Evolutionary conservation across 1,140 invertebrate genomes (phyloP).

Genomic region (Ostrea edulis): DNA sequence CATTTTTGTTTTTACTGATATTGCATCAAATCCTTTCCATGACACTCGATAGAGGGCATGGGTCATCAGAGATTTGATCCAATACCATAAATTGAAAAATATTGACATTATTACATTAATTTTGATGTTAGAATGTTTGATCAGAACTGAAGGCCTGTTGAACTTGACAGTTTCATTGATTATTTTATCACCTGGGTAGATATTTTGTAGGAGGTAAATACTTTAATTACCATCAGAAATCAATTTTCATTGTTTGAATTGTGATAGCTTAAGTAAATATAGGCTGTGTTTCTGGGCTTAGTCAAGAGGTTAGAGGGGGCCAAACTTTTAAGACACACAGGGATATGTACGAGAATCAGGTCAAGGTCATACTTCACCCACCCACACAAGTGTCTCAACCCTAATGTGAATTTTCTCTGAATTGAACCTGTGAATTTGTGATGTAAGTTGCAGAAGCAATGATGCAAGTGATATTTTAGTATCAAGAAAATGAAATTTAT

Average conservation of each 20-base stretch:
- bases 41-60: neutral
- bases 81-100: neutral
- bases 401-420: neutral
- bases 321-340: neutral
- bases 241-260: conserved; percentile 25
- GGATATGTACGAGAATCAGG: neutral
- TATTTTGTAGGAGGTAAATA: conserved; percentile 10
- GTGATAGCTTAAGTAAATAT: neutral
- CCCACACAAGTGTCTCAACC: neutral
- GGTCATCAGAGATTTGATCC: neutral
- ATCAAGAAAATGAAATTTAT: too few species aligned
- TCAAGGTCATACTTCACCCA: neutral
- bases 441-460: too few species aligned
- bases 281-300: neutral
- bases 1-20: neutral
- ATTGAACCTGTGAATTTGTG: too few species aligned
- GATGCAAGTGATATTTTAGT: too few species aligned
- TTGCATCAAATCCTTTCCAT: neutral
- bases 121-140: neutral
- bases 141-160: neutral
- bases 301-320: neutral
- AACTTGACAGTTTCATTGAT: conserved; percentile 27
- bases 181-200: conserved; percentile 22
- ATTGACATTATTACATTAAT: conserved; percentile 13
- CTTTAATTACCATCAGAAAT: conserved; percentile 33